phyloP scores from a whole-genome alignment of 64 coral and sea anemone genomes.

The Orbicella faveolata region DNA sequence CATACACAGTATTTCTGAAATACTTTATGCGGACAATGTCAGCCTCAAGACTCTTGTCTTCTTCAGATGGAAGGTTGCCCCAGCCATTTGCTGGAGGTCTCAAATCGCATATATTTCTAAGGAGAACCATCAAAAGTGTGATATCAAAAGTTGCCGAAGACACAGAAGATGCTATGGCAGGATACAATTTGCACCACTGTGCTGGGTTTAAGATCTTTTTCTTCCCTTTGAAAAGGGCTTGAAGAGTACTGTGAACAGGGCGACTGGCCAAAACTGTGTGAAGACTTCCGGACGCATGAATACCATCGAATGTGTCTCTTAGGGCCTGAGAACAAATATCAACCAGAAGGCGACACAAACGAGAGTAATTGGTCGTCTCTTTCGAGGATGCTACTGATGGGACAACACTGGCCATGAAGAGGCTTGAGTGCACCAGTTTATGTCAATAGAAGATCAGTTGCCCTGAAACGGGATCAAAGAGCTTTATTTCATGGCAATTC shows the following conservation, averaged over 20 bases:
- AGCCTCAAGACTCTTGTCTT: not conserved
- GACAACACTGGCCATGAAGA: not conserved
- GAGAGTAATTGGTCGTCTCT: constrained; percentile 39
- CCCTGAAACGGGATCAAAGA: too few relatives aligned
- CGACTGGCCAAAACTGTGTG: constrained; percentile 9
- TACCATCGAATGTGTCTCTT: constrained; percentile 34
- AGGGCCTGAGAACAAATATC: constrained; percentile 23
- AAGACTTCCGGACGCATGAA: constrained; percentile 23
- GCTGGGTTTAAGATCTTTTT: constrained; percentile 32
- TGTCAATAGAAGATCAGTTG: too few relatives aligned
- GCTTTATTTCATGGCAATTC: too few relatives aligned
- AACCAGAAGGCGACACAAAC: constrained; percentile 34
- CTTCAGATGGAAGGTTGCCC: constrained; percentile 22
- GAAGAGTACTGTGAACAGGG: not conserved
- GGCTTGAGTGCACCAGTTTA: too few relatives aligned
- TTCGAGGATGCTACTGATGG: constrained; percentile 18
- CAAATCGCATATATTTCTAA: constrained; percentile 45
- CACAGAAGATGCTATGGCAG: constrained; percentile 13
- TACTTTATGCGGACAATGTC: constrained; percentile 36
- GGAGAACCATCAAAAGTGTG: constrained; percentile 13
- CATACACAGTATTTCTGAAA: constrained; percentile 29
- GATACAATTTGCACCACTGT: constrained; percentile 53
- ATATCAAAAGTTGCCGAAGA: constrained; percentile 51
- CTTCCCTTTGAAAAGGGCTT: not conserved
- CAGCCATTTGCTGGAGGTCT: constrained; percentile 7